A percentile compares a stretch with the other conserved stretches of the same genome.
Conservation (phyloP, 2,888 invertebrate species). For the Acanthacorydalis orientalis region DNA sequence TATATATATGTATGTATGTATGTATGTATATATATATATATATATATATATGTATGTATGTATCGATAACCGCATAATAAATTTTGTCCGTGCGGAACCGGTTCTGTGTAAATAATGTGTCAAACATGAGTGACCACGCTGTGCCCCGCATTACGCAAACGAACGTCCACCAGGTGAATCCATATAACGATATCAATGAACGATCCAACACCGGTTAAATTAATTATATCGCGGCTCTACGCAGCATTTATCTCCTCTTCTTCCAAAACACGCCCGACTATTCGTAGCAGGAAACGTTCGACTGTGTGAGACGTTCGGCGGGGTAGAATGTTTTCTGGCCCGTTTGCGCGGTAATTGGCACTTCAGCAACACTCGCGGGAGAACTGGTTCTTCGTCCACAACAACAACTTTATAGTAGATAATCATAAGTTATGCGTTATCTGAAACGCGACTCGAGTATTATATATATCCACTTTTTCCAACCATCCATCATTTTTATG, state of each 20-base stretch:
- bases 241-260: too few species aligned
- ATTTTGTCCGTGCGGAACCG: not conserved
- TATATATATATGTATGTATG: not conserved
- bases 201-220: too few species aligned
- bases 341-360: slow-evolving; percentile 1
- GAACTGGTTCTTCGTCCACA: not conserved
- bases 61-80: not conserved
- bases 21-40: not conserved
- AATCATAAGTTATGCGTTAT: not conserved
- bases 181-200: too few species aligned
- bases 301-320: not conserved
- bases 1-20: not conserved
- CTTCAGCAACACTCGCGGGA: not conserved
- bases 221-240: too few species aligned
- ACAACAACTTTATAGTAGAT: not conserved
- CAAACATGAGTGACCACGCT: too few species aligned
- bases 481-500: slow-evolving; percentile 4
- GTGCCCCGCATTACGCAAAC: too few species aligned
- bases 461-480: not conserved
- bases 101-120: too few species aligned
- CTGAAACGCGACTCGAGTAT: not conserved
- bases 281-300: not conserved
- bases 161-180: too few species aligned
- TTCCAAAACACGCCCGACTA: not conserved
- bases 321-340: not conserved